Conservation (phyloP, 37 sponge, comb jelly and placozoan species). For the Theonella swinhoei region DNA sequence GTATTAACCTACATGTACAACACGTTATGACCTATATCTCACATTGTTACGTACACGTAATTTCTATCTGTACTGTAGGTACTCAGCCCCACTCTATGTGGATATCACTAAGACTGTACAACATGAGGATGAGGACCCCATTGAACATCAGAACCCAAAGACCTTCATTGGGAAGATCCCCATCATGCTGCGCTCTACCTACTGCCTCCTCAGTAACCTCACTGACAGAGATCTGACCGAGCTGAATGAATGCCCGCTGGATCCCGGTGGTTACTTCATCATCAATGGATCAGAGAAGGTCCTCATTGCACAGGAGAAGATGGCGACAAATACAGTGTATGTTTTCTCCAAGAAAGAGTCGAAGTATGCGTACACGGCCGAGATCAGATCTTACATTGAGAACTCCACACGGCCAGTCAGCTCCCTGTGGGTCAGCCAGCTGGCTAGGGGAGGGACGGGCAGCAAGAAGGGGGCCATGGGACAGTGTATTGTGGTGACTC, state of each 20-base stretch:
- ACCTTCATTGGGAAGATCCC: slow-evolving; percentile 99
- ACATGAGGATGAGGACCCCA: slow-evolving; percentile 76
- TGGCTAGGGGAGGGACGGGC: slow-evolving; percentile 90
- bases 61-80: slow-evolving; percentile 47
- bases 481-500: slow-evolving; percentile 92
- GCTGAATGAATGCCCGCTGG: slow-evolving; percentile 99
- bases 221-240: slow-evolving; percentile 97
- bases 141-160: slow-evolving; percentile 71
- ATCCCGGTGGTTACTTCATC: slow-evolving; percentile 99
- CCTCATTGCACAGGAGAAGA: slow-evolving; percentile 99
- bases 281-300: slow-evolving; percentile 99
- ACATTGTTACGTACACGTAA: too few relatives aligned
- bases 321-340: slow-evolving; percentile 99
- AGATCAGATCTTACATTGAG: slow-evolving; percentile 98
- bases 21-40: background rate
- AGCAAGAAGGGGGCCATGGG: slow-evolving; percentile 91
- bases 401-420: slow-evolving; percentile 99
- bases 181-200: slow-evolving; percentile 98
- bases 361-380: slow-evolving; percentile 97
- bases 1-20: background rate
- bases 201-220: slow-evolving; percentile 91
- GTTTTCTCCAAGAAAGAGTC: slow-evolving; percentile 99
- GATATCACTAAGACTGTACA: slow-evolving; percentile 93
- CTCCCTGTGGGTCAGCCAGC: slow-evolving; percentile 97
- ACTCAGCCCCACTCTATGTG: slow-evolving; percentile 96